Base-by-base conservation (phyloP, 2,113 vertebrate species). In the Oxyura jamaicensis region DNA sequence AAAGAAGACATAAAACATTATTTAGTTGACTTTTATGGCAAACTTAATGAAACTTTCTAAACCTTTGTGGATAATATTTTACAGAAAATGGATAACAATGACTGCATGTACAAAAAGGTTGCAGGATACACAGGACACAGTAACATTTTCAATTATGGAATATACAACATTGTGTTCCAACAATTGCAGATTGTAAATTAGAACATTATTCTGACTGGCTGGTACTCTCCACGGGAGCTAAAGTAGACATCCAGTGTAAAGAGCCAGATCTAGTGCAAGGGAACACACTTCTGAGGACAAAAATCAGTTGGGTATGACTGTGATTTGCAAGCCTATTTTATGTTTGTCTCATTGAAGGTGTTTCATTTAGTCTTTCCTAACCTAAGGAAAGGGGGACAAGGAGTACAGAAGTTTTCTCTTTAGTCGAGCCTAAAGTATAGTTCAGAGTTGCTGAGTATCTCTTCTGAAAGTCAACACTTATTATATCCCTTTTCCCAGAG, bases 41-140 rank as follows among this genome's bases (percentile, higher is more conserved):
- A 78, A 8, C 22, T 35, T 91, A 86, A 95, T 92, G 92, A 94
- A 96, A 93, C 67, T 89, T 89, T 83, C 74, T 75, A 53, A 93
- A 91, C 60, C 86, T 84, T 65, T 80, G 58, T 35, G 48, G 59
- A 46, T 73, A 82, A 91, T 91, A 78, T 76, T 91, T 86, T 77
- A 79, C 33, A 82, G 72, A 86, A 92, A 89, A 76, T 55, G 17
- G n/a, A 8, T 62, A 77, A 41, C 26, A 78, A 86, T 22, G 60
- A 21, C 53, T 93, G 60, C 48, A 62, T 10, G 21, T 76, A 66
- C 11, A 46, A 84, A 80, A 91, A 29, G 2, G 68, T 79, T 83
- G 16, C 17, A 63, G 35, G 46, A 73, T 88, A 71, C 66, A 67
- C 20, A 90, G 31, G 15, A 63, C 22, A 41, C 4, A n/a, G 28